These are phyloP conservation scores for Micromussa lordhowensis DNA, from an alignment of 92 coral and sea anemone species.

Conservation along the genomic window DNA sequence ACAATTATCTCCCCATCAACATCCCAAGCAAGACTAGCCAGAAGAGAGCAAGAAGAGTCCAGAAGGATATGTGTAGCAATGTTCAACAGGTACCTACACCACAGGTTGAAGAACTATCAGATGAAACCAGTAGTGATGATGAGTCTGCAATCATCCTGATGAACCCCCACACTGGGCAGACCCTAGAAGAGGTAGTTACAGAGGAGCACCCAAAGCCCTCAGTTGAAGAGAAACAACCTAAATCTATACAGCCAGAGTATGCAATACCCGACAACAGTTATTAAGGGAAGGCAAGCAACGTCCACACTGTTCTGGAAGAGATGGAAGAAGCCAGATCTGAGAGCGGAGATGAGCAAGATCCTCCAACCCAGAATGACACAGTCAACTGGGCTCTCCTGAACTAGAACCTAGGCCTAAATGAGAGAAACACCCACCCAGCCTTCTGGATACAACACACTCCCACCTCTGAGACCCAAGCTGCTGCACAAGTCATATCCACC, in stretches of 20 bases:
- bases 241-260: slow-evolving; percentile 4
- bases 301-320: background rate
- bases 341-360: slow-evolving; percentile 10
- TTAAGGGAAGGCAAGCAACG: background rate
- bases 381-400: background rate
- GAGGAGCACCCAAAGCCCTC: background rate
- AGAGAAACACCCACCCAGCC: slow-evolving; percentile 17
- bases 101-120: slow-evolving; percentile 4
- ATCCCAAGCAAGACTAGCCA: background rate
- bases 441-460: slow-evolving; percentile 28
- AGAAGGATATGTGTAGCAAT: background rate
- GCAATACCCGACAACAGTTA: background rate
- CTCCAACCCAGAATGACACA: slow-evolving; percentile 2
- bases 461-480: slow-evolving; percentile 15
- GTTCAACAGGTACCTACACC: background rate
- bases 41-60: slow-evolving; percentile 10
- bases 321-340: slow-evolving; percentile 4
- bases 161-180: slow-evolving; percentile 15
- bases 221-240: background rate
- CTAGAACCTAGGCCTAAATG: slow-evolving; percentile 9
- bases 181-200: slow-evolving; percentile 2
- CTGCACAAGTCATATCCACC: slow-evolving; percentile 1
- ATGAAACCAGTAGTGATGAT: slow-evolving; percentile 22
- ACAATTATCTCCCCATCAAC: slow-evolving; percentile 32
- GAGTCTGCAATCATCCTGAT: background rate